These are phyloP conservation scores for Conus ventricosus DNA, from an alignment of 1,140 invertebrate genomes.

Conservation along the genomic window DNA sequence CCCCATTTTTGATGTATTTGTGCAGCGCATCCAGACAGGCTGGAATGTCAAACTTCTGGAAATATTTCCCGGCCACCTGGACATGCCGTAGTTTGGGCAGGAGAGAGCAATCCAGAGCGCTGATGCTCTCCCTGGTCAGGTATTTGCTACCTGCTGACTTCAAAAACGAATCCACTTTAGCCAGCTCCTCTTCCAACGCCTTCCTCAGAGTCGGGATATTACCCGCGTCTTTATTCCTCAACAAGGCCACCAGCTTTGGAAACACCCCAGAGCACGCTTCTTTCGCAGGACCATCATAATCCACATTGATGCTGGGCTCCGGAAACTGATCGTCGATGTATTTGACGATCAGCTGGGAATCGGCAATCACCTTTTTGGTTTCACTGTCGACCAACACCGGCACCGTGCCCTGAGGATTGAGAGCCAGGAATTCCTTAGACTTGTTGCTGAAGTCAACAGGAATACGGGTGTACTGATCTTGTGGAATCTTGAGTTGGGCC, in stretches of 20 bases:
- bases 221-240: constrained; percentile 71
- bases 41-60: constrained; percentile 78
- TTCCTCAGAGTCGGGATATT: constrained; percentile 67
- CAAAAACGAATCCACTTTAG: constrained; percentile 74
- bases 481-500: constrained; percentile 71
- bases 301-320: constrained; percentile 62
- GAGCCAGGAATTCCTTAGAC: constrained; percentile 73
- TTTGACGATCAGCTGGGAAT: constrained; percentile 76
- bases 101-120: constrained; percentile 77
- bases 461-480: constrained; percentile 67
- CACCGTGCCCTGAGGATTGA: constrained; percentile 73
- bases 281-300: constrained; percentile 70
- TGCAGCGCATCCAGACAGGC: constrained; percentile 75
- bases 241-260: constrained; percentile 77
- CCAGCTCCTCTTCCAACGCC: constrained; percentile 73
- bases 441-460: constrained; percentile 76
- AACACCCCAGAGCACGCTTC: constrained; percentile 76
- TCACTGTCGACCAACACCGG: constrained; percentile 74
- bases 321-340: constrained; percentile 76
- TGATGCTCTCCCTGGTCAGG: constrained; percentile 72
- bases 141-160: constrained; percentile 55
- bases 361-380: constrained; percentile 66
- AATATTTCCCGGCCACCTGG: constrained; percentile 75
- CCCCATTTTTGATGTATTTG: constrained; percentile 78
- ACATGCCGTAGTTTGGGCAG: constrained; percentile 79